Base-by-base conservation (phyloP, 1,140 invertebrate species). In the Anthonomus grandis region DNA sequence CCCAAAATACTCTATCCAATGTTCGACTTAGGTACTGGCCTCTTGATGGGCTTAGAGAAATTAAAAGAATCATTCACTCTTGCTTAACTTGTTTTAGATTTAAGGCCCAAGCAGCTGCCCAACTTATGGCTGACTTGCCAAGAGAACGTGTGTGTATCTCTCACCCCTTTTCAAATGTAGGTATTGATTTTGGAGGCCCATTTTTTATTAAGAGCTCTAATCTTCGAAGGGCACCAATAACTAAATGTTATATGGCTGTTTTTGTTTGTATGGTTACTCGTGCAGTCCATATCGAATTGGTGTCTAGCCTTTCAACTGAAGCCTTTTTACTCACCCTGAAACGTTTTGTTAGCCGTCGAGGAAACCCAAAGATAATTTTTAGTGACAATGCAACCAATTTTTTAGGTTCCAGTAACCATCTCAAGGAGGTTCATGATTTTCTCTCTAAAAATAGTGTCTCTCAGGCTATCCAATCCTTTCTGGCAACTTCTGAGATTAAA, bases 361-460 rank as follows among this genome's bases (percentile, higher is more conserved):
- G 51, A 38, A 25, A 21, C 9, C 22, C 44, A 1, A 1, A 19
- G 9, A n/a, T 27, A 19, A 47, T 62, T 48, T 62, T 10, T 49
- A 58, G 55, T 2, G 56, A 62, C 21, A 62, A 59, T 49, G 48
- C 42, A 1, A 54, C 34, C 0, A 62, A 53, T 24, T 62, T 58
- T 39, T 15, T 58, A 0, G 55, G 60, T 12, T 55, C 49, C 1
- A 49, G 50, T 2, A 36, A 38, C 24, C 27, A 62, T 31, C 27
- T 58, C 17, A 31, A 39, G 15, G 13, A 45, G 15, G 22, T 60
- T 21, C 1, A 18, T 18, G 4, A 46, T 12, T 45, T 46, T 46
- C 17, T 55, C 17, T 8, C 1, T 10, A 9, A 39, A 8, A 12
- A 24, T 13, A 6, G 12, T 15, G n/a, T n/a, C n/a, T n/a, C n/a